Evolutionary conservation across 2,113 vertebrate species (phyloP).

Genomic region (Actenoides hombroni): DNA sequence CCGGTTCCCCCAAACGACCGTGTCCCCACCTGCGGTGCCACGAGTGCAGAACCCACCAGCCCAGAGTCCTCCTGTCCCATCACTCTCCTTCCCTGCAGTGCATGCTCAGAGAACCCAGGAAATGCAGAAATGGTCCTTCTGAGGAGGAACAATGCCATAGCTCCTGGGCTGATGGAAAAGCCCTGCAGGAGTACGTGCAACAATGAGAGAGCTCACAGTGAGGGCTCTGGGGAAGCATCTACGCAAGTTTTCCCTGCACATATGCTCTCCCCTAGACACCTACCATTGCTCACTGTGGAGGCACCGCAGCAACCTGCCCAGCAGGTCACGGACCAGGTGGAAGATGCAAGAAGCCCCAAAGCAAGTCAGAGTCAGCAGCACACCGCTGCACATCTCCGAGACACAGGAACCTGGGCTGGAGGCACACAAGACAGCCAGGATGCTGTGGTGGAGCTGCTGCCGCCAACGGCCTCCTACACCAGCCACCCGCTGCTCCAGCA

Average conservation of each 20-base stretch:
- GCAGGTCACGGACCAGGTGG: not conserved
- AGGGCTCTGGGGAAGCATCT: not conserved
- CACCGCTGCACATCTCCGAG: fast-evolving
- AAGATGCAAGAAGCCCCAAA: not conserved
- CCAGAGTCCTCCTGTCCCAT: not conserved
- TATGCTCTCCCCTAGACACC: not conserved
- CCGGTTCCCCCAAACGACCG: not conserved
- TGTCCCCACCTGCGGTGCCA: not conserved
- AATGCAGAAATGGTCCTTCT: not conserved
- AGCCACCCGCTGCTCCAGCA: not conserved
- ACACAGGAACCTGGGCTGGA: not conserved
- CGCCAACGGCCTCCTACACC: not conserved
- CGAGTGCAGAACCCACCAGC: not conserved
- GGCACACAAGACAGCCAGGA: not conserved
- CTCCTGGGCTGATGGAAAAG: not conserved
- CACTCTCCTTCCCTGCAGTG: fast-evolving
- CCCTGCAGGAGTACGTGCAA: not conserved
- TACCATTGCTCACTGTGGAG: not conserved
- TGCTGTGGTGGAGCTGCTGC: not conserved
- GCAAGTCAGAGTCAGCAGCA: not conserved
- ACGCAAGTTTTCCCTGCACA: fast-evolving
- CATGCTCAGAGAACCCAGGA: not conserved
- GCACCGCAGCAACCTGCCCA: not conserved
- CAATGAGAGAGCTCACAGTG: fast-evolving
- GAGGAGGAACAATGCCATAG: not conserved